Evolutionary conservation across 2,113 vertebrate genomes (phyloP).

Genomic region (Eudyptes chrysolophus): DNA sequence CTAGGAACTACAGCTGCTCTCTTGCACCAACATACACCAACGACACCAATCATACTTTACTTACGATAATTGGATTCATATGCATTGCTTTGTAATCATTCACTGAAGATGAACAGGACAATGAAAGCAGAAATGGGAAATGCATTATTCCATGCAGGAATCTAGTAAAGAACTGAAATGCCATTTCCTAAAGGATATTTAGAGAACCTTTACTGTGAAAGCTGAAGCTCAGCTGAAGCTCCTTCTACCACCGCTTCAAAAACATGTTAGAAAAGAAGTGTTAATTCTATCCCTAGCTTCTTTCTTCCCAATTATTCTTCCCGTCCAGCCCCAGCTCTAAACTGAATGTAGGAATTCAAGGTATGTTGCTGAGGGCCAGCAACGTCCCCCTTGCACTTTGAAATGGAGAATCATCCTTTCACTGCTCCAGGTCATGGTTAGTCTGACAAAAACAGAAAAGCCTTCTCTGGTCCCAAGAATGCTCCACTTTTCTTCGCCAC

Average conservation of each 20-base stretch:
- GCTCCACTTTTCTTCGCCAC: not conserved
- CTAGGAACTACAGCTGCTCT: not conserved
- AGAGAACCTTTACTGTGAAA: not conserved
- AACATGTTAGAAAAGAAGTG: not conserved
- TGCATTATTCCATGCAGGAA: not conserved
- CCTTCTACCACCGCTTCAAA: not conserved
- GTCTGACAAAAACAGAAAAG: not conserved
- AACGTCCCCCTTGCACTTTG: not conserved
- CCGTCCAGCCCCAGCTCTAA: not conserved
- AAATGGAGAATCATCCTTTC: not conserved
- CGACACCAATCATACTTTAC: not conserved
- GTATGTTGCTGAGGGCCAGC: not conserved
- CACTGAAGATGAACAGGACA: not conserved
- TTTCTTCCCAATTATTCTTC: not conserved
- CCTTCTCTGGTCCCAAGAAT: not conserved
- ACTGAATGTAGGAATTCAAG: not conserved
- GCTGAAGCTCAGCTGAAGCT: not conserved
- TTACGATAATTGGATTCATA: not conserved
- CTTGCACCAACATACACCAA: not conserved
- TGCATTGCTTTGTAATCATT: not conserved
- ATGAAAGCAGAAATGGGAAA: not conserved
- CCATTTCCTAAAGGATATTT: not conserved
- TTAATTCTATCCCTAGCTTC: not conserved
- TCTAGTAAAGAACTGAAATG: not conserved
- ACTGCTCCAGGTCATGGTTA: not conserved